Conservation (phyloP, 1,140 invertebrate species). For the Plodia interpunctella region DNA sequence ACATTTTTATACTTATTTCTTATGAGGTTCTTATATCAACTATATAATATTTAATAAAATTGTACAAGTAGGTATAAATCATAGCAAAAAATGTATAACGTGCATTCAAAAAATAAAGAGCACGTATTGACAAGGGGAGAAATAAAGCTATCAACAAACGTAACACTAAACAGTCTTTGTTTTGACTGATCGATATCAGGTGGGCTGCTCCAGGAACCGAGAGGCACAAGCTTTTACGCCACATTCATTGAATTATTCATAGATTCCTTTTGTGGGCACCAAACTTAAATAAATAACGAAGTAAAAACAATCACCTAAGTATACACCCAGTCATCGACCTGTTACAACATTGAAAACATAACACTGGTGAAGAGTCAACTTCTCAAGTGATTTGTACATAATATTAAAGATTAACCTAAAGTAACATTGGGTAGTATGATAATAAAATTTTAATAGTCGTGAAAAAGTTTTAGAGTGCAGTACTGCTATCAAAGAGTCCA, state of each 20-base stretch:
- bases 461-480: constrained; percentile 23
- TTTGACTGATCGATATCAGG: constrained; percentile 67
- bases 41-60: constrained; percentile 45
- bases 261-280: no score
- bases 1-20: constrained; percentile 73
- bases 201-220: constrained; percentile 66
- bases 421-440: constrained; percentile 11
- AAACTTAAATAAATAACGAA: constrained; percentile 9
- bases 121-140: constrained; percentile 31
- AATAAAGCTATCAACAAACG: constrained; percentile 51
- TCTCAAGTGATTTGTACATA: no score
- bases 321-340: neutral
- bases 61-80: constrained; percentile 33
- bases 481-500: constrained; percentile 33
- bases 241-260: no score
- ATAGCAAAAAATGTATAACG: constrained; percentile 29
- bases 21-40: constrained; percentile 60
- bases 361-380: neutral
- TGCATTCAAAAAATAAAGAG: constrained; percentile 40
- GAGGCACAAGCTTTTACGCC: constrained; percentile 8
- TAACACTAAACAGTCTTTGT: constrained; percentile 70
- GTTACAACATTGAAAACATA: neutral
- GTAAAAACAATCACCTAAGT: neutral
- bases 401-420: neutral
- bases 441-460: constrained; percentile 21